phyloP scores from a whole-genome alignment of 1,140 invertebrate species.

The Dolichoris vasculosae region DNA sequence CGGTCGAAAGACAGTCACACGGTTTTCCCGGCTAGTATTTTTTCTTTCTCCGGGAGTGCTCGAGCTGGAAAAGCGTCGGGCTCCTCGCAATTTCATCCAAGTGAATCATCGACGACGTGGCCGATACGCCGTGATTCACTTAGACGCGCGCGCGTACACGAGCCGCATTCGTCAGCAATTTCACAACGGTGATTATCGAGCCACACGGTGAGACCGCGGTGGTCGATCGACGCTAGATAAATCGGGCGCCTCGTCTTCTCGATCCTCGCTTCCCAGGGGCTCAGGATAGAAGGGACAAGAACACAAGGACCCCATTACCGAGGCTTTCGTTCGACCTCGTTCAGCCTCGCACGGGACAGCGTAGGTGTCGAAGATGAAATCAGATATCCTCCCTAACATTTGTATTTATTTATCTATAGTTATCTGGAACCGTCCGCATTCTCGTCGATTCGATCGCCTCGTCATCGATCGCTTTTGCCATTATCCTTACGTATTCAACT shows the following conservation, averaged over 20 bases:
- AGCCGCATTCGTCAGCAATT: background rate
- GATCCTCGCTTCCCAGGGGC: background rate
- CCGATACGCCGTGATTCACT: conserved; percentile 15
- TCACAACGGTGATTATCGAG: background rate
- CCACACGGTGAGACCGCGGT: background rate
- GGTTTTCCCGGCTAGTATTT: too few species aligned
- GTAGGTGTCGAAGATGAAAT: background rate
- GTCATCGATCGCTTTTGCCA: background rate
- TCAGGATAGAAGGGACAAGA: background rate
- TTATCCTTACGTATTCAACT: too few species aligned
- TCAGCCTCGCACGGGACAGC: background rate
- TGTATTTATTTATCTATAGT: background rate
- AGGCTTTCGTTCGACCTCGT: too few species aligned
- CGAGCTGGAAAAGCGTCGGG: background rate
- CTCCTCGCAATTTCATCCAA: background rate
- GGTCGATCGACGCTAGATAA: background rate
- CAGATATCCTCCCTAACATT: background rate
- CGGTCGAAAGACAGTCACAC: too few species aligned
- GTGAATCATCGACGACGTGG: background rate
- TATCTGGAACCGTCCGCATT: background rate
- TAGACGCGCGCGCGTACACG: background rate
- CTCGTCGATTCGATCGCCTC: background rate
- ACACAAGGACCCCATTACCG: too few species aligned
- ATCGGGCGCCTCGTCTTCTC: background rate
- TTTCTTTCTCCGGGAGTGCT: too few species aligned